Conservation (phyloP, 53 echinoderm and acorn worm genomes). For the Temnopleurus reevesii region DNA sequence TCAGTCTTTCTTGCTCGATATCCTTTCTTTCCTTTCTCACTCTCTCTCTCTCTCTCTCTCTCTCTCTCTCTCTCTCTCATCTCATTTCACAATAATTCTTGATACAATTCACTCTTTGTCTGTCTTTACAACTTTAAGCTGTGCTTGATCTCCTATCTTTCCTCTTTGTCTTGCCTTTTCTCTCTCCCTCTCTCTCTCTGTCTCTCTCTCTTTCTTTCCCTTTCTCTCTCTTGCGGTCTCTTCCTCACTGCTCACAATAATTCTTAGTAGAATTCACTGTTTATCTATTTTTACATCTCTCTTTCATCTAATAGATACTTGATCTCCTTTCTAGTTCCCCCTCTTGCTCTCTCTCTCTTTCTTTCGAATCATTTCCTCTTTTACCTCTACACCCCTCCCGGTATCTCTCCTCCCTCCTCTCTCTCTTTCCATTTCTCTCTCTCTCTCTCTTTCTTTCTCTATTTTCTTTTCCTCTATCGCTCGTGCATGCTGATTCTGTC, state of each 20-base stretch:
- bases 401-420: background rate
- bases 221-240: background rate
- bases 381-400: background rate
- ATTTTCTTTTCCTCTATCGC: background rate
- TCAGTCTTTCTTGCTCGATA: background rate
- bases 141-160: background rate
- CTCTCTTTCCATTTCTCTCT: background rate
- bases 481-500: background rate
- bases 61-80: background rate
- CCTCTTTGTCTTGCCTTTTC: background rate
- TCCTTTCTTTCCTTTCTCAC: background rate
- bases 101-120: background rate
- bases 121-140: background rate
- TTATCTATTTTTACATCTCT: too few relatives aligned
- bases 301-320: too few relatives aligned
- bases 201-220: background rate
- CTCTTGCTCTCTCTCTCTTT: background rate
- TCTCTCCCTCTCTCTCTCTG: background rate
- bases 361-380: background rate
- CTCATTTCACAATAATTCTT: background rate
- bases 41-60: background rate
- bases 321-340: background rate
- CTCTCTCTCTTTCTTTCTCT: background rate
- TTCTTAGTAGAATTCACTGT: too few relatives aligned
- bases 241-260: too few relatives aligned